Evolutionary conservation across 2,113 vertebrate species (phyloP).

Genomic region (Nettapus auritus): DNA sequence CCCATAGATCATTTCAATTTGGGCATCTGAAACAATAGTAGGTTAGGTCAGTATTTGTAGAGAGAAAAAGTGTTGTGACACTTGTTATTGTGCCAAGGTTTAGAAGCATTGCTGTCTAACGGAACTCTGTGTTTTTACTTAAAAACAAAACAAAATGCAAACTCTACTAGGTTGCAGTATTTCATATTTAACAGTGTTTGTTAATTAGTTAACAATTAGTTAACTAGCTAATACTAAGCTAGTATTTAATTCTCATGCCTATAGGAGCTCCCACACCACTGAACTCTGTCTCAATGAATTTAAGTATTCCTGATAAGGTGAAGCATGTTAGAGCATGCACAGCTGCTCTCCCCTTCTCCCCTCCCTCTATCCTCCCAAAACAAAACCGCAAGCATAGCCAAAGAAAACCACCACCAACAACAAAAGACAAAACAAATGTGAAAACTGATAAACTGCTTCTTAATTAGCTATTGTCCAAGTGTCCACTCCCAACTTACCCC

Average conservation of each 20-base stretch:
- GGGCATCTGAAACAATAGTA: background rate
- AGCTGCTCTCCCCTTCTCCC: background rate
- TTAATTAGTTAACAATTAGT: too few species aligned
- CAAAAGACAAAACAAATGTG: background rate
- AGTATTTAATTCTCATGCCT: background rate
- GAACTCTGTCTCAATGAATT: background rate
- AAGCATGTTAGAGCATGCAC: background rate
- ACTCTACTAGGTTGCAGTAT: background rate
- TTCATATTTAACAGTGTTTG: background rate
- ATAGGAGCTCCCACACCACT: background rate
- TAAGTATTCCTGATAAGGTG: background rate
- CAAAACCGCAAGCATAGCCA: background rate
- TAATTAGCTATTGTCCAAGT: background rate
- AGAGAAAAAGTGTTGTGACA: background rate
- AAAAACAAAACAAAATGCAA: background rate
- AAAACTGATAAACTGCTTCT: background rate
- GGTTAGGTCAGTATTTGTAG: background rate
- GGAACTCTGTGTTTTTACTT: background rate
- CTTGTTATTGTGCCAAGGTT: rapidly evolving
- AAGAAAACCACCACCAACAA: background rate
- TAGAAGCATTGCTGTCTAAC: background rate
- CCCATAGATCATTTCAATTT: background rate
- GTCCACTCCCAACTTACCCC: background rate
- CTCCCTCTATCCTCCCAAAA: too few species aligned
- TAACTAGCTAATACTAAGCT: background rate